Conservation (phyloP, 2,113 vertebrate species). For the Pseudolaguvia tuberculata region DNA sequence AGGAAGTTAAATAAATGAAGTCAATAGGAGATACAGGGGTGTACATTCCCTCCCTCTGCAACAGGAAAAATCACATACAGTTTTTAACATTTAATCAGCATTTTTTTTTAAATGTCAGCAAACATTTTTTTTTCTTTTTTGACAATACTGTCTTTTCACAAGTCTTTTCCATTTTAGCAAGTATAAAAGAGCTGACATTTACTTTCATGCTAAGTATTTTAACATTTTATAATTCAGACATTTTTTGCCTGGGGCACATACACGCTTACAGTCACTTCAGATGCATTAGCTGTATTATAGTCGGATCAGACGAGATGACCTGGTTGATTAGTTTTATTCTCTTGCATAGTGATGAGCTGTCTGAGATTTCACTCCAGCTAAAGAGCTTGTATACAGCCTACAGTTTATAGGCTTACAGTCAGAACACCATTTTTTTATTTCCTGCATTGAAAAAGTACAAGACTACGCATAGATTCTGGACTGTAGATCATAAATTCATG, state of each 20-base stretch:
- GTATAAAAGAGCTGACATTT: conserved; percentile 35
- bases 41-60: not conserved
- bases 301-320: conserved; percentile 10
- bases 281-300: conserved; percentile 14
- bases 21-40: conserved; percentile 24
- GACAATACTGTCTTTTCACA: not conserved
- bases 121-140: not conserved
- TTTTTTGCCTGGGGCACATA: conserved; percentile 1
- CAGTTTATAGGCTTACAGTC: conserved; percentile 13
- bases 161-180: conserved; percentile 15
- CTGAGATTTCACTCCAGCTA: conserved; percentile 12
- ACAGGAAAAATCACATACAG: not conserved
- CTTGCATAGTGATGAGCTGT: conserved; percentile 19
- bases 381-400: not conserved
- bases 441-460: not conserved
- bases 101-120: conserved; percentile 39
- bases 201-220: conserved; percentile 28
- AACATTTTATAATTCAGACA: conserved; percentile 20
- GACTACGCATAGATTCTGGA: not conserved
- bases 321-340: conserved; percentile 24
- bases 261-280: conserved; percentile 9
- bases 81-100: conserved; percentile 31
- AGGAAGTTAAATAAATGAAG: conserved; percentile 30
- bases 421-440: conserved; percentile 5
- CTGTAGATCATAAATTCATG: too few relatives aligned